A percentile compares a stretch with the other conserved stretches of the same genome.
phyloP scores from a whole-genome alignment of 2,113 vertebrate genomes.

The Arothron firmamentum region DNA sequence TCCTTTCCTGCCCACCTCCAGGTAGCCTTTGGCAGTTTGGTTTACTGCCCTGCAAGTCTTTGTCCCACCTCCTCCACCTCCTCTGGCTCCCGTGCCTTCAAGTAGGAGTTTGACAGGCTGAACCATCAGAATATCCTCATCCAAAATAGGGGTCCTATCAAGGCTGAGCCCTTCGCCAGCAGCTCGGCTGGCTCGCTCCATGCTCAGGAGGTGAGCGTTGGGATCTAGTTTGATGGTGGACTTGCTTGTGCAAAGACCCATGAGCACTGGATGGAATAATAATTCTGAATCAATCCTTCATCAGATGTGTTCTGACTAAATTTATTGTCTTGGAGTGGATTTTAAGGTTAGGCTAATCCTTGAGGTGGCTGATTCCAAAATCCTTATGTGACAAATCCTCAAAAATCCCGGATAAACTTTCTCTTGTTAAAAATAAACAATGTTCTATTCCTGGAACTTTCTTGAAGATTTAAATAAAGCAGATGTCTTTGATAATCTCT shows the following conservation, averaged over 20 bases:
- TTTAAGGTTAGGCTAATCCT: no score
- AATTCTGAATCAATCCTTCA: background rate
- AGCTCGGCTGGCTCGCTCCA: conserved; percentile 11
- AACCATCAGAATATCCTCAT: conserved; percentile 46
- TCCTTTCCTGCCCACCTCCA: conserved; percentile 55
- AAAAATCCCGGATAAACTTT: background rate
- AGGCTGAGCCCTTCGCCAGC: conserved; percentile 9
- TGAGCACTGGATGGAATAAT: background rate
- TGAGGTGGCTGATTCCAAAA: no score
- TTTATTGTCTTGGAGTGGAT: background rate
- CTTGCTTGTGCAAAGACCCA: conserved; percentile 65
- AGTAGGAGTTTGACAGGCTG: conserved; percentile 41
- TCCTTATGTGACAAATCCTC: no score
- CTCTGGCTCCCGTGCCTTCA: conserved; percentile 14
- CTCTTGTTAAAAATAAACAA: background rate
- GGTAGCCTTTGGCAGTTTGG: conserved; percentile 53
- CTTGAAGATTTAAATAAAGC: background rate
- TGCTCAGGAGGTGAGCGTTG: conserved; percentile 11
- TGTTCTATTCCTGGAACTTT: background rate
- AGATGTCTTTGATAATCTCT: background rate
- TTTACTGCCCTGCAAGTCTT: conserved; percentile 9
- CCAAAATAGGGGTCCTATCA: conserved; percentile 31
- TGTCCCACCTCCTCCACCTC: conserved; percentile 2
- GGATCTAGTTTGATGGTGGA: conserved; percentile 53
- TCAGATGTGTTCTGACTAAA: background rate